phyloP scores from a whole-genome alignment of 2,797 vertebrate species.

The Limosa lapponica region DNA sequence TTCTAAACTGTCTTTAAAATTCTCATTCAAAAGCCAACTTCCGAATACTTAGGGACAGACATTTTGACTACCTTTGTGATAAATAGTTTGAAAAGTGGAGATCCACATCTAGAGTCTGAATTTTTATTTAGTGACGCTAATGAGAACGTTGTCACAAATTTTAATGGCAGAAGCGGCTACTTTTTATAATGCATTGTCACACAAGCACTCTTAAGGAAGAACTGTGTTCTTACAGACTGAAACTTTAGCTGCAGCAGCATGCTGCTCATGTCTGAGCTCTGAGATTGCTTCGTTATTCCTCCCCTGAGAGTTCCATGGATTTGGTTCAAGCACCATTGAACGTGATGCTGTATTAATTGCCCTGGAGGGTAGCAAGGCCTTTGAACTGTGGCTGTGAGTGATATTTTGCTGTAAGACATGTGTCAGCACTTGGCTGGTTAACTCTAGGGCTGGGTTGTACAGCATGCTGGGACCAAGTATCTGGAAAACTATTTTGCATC shows the following conservation, averaged over 20 bases:
- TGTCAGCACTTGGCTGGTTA: constrained; percentile 85
- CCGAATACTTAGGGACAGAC: neutral
- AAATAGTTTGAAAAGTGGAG: neutral
- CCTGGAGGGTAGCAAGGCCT: constrained; percentile 84
- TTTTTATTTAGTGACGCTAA: neutral
- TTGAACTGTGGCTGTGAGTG: constrained; percentile 85
- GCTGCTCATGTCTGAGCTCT: constrained; percentile 73
- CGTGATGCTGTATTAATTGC: constrained; percentile 85
- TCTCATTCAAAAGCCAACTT: neutral
- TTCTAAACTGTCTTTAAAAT: neutral
- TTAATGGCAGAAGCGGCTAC: neutral
- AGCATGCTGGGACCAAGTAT: constrained; percentile 81
- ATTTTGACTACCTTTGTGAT: neutral
- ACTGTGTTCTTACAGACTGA: constrained; percentile 31
- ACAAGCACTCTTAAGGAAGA: constrained; percentile 30
- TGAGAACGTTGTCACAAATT: neutral
- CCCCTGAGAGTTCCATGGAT: constrained; percentile 78
- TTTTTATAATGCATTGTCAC: neutral
- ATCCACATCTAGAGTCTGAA: neutral
- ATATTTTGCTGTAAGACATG: constrained; percentile 84
- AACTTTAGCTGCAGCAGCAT: constrained; percentile 63
- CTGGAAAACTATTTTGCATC: constrained; percentile 84
- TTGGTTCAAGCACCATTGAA: constrained; percentile 85
- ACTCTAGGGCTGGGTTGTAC: constrained; percentile 77
- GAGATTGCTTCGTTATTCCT: constrained; percentile 76